Conservation (phyloP, 2,797 vertebrate species). For the Channallabes apus region DNA sequence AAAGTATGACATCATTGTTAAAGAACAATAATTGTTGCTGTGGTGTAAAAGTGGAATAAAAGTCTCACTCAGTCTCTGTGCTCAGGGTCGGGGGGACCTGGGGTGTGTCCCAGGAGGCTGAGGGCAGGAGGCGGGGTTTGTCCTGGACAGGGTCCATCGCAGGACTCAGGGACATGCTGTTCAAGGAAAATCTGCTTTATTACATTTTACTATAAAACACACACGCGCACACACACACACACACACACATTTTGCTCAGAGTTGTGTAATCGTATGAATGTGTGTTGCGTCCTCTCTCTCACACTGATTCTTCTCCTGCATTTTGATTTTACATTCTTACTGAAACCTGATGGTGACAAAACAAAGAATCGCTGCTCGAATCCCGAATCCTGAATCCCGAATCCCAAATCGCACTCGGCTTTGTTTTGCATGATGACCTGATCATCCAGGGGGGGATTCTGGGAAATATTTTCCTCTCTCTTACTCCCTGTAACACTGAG, state of each 20-base stretch:
- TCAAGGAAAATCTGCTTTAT: not conserved
- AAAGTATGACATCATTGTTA: too few species aligned
- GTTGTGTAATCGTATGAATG: not conserved
- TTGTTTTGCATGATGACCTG: conserved; percentile 42
- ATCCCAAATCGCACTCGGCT: conserved; percentile 8
- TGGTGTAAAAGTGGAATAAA: too few species aligned
- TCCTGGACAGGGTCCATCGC: too few species aligned
- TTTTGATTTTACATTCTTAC: not conserved
- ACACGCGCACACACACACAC: too few species aligned
- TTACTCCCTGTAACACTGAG: conserved; percentile 27
- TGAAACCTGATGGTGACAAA: conserved; percentile 6
- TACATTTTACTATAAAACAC: not conserved
- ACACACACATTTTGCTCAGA: not conserved
- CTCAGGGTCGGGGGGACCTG: too few species aligned
- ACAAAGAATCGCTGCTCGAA: not conserved
- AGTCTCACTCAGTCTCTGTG: too few species aligned
- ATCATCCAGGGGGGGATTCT: conserved; percentile 41
- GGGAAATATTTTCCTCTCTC: conserved; percentile 45
- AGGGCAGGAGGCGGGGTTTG: too few species aligned
- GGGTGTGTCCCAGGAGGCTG: too few species aligned
- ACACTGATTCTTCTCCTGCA: not conserved
- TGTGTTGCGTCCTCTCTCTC: conserved; percentile 9
- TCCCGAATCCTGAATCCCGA: conserved; percentile 30
- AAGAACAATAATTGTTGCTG: too few species aligned
- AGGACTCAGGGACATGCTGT: too few species aligned